Base-by-base conservation (phyloP, 2,797 vertebrate species). In the Melanotaenia trifasciata region DNA sequence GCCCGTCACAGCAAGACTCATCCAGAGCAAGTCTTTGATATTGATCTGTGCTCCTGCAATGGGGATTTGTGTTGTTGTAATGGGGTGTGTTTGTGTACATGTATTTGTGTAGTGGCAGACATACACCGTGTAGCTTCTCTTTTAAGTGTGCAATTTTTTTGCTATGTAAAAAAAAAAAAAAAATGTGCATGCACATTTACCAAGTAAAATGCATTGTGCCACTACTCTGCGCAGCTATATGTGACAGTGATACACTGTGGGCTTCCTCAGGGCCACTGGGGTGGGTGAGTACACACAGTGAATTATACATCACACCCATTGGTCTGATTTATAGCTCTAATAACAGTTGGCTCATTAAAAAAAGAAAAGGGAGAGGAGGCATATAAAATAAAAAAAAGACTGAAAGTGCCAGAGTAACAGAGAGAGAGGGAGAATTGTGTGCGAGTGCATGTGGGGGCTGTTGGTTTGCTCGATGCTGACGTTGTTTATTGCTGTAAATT, bases 311-410 rank as follows among this genome's bases (percentile, higher is more conserved):
- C 96, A 97, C 95, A 95, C 89, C 87, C 96, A 97, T 96, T 97
- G 94, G 90, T 87, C 97, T 99, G 97, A 99, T 99, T 99, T 98
- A 99, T 99, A 96, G 96, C 96, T 93, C 96, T 98, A 99, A 99
- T 99, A 99, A 99, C 96, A 95, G 95, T 94, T 94, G 79, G 95
- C 97, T 99, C 97, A 99, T 99, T 99, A 99, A 98, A 97, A 97
- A 93, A 94, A 94, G 92, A 94, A 95, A 94, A 93, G 93, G 92
- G 79, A 92, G 89, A 90, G 90, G 90, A 90, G 87, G 92, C 90
- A 90, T 93, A 94, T 92, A 94, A 94, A 94, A 94, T 86, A 87
- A 85, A 83, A 51, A 85, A 91, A 89, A 89, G 90, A 76, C 81
- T 82, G 89, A 84, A 88, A 90, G 89, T 90, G 91, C 90, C 89